Evolutionary conservation across 2,113 vertebrate species (phyloP).

Genomic region (Hippocampus abdominalis): DNA sequence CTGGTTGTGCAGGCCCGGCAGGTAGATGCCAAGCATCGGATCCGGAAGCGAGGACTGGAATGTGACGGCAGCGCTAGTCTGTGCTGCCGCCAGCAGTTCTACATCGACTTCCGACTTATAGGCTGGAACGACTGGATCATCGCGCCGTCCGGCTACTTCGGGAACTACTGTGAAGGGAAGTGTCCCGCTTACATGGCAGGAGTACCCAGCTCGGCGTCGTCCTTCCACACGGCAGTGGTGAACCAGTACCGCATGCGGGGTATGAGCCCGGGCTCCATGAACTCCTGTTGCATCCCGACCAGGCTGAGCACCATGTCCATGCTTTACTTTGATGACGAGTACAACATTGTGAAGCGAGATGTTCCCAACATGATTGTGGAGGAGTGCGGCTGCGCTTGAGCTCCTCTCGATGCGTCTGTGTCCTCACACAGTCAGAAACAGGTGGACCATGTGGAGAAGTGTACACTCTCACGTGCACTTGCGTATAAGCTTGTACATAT

Average conservation of each 20-base stretch:
- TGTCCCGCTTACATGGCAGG: conserved; percentile 96
- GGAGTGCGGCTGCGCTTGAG: conserved; percentile 97
- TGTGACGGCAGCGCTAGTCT: conserved; percentile 89
- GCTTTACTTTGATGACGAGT: conserved; percentile 98
- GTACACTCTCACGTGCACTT: conserved; percentile 48
- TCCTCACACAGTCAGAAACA: conserved; percentile 15
- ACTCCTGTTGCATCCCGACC: conserved; percentile 98
- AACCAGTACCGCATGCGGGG: conserved; percentile 98
- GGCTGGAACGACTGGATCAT: conserved; percentile 99
- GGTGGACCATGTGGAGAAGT: conserved; percentile 51
- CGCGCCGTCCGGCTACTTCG: conserved; percentile 92
- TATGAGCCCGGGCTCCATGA: conserved; percentile 91
- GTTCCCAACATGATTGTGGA: conserved; percentile 99
- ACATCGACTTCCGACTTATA: conserved; percentile 97
- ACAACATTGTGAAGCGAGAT: conserved; percentile 97
- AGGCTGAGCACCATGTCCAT: conserved; percentile 99
- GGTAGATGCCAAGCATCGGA: conserved; percentile 84
- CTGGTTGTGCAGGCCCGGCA: conserved; percentile 87
- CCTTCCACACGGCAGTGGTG: conserved; percentile 95
- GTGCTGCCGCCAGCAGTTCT: conserved; percentile 97
- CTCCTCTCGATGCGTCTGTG: not conserved
- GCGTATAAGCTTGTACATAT: conserved; percentile 74
- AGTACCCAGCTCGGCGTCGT: conserved; percentile 90
- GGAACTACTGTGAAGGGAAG: conserved; percentile 98
- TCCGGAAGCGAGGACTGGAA: conserved; percentile 93